Evolutionary conservation across 1,140 invertebrate species (phyloP).

Genomic region (Trichonephila clavipes): DNA sequence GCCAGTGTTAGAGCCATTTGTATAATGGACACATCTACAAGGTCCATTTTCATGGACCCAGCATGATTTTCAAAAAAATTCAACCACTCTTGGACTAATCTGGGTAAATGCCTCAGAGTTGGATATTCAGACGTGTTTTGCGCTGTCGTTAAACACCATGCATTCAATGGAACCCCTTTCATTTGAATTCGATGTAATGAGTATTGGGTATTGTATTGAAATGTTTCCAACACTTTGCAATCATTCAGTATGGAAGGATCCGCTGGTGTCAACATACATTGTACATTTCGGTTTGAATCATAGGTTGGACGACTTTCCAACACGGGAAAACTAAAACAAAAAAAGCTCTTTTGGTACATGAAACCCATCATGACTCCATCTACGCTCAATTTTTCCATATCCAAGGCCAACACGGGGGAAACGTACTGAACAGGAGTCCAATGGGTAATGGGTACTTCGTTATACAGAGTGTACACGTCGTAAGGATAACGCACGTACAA

Average conservation of each 20-base stretch:
- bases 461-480: background rate
- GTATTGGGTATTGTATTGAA: background rate
- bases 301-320: background rate
- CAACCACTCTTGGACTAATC: background rate
- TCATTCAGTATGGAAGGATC: background rate
- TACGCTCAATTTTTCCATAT: constrained; percentile 4
- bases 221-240: background rate
- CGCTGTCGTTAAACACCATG: background rate
- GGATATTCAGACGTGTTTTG: background rate
- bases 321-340: constrained; percentile 23
- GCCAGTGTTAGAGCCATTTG: background rate
- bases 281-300: background rate
- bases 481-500: constrained; percentile 10
- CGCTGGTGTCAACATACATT: background rate
- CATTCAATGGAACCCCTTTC: background rate
- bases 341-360: constrained; percentile 7
- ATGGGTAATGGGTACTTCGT: background rate
- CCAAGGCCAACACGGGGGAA: background rate
- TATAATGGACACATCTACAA: background rate
- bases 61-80: background rate
- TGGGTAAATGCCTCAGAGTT: background rate
- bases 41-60: background rate
- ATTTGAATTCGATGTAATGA: background rate
- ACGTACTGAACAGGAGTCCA: background rate
- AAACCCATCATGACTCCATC: background rate